phyloP scores from a whole-genome alignment of 2,113 vertebrate species.

The Galbula dea region DNA sequence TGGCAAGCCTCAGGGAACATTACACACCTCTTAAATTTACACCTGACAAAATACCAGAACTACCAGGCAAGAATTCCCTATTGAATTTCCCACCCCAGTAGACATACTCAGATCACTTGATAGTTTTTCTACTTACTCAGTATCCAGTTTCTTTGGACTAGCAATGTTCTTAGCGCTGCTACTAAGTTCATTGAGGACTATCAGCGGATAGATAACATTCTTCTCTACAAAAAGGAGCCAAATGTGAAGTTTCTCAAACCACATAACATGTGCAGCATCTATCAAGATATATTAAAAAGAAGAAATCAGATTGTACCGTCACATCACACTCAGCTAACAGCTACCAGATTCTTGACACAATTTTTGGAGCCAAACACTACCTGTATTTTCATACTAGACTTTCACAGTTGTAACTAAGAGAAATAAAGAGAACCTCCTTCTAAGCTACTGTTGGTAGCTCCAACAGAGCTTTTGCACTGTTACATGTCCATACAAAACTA shows the following conservation, averaged over 20 bases:
- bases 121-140: conserved; percentile 81
- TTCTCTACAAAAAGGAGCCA: conserved; percentile 97
- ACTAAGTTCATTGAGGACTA: conserved; percentile 96
- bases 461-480: background rate
- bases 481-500: background rate
- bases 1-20: background rate
- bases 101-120: background rate
- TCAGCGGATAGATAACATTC: conserved; percentile 93
- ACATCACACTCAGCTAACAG: background rate
- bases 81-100: background rate
- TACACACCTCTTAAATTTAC: background rate
- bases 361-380: background rate
- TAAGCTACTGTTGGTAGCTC: background rate
- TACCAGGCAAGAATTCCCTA: background rate
- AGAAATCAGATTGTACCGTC: background rate
- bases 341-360: background rate
- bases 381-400: background rate
- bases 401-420: background rate
- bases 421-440: background rate
- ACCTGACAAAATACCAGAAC: background rate
- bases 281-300: background rate
- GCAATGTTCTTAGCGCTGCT: conserved; percentile 92
- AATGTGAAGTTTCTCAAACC: conserved; percentile 97
- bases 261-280: conserved; percentile 97
- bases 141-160: conserved; percentile 91